These are phyloP conservation scores for Oncorhynchus clarkii DNA, from an alignment of 2,113 vertebrate genomes.

Conservation along the genomic window DNA sequence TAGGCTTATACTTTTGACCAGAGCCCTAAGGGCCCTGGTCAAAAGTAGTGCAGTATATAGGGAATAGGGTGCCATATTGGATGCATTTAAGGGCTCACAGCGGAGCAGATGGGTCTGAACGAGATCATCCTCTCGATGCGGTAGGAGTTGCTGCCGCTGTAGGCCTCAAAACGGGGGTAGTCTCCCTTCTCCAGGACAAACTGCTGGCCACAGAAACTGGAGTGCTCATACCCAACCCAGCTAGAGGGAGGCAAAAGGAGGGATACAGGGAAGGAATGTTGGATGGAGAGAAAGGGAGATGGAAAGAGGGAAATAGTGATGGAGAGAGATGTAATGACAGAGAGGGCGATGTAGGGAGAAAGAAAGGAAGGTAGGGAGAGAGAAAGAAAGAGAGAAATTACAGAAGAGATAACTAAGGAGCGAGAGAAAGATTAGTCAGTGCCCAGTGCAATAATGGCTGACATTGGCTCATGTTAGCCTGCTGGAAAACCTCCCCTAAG, in stretches of 20 bases:
- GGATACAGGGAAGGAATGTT: background rate
- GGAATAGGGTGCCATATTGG: background rate
- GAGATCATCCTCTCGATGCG: constrained; percentile 95
- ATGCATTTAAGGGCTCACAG: constrained; percentile 71
- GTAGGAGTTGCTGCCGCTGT: constrained; percentile 94
- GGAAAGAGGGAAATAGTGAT: background rate
- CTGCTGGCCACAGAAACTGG: constrained; percentile 94
- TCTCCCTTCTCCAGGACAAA: constrained; percentile 96
- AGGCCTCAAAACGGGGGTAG: constrained; percentile 94
- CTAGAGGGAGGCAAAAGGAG: constrained; percentile 56
- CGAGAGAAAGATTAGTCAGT: too few relatives aligned
- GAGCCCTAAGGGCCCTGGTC: too few relatives aligned
- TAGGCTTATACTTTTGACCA: too few relatives aligned
- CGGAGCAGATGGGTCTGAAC: constrained; percentile 94
- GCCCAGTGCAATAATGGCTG: background rate
- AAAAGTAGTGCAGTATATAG: too few relatives aligned
- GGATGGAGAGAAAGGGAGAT: background rate
- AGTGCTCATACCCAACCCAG: constrained; percentile 96
- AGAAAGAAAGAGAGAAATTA: too few relatives aligned
- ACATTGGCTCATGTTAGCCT: background rate
- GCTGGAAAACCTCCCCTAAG: background rate
- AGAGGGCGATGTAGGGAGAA: background rate
- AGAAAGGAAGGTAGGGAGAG: too few relatives aligned
- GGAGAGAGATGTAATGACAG: background rate
- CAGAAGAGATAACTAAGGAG: too few relatives aligned